Evolutionary conservation across 2,113 vertebrate genomes (phyloP).

Genomic region (Tachycineta bicolor): DNA sequence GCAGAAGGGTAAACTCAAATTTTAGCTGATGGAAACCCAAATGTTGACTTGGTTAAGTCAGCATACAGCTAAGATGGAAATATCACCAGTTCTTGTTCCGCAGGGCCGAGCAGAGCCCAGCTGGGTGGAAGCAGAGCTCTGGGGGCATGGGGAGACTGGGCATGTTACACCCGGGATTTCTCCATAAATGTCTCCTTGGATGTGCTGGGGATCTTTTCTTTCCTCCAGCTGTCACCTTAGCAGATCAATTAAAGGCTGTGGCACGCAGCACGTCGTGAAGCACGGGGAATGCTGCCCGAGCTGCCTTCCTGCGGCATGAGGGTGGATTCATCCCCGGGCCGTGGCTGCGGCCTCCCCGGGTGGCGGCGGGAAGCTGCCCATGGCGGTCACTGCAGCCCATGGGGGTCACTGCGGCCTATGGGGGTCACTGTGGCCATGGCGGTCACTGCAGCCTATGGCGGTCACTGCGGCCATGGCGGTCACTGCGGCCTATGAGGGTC

Average conservation of each 20-base stretch:
- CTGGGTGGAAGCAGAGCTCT: not conserved
- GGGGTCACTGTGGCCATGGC: no score
- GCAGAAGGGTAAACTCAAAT: not conserved
- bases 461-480: no score
- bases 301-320: constrained; percentile 44
- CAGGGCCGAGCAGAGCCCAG: not conserved
- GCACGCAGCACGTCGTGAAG: not conserved
- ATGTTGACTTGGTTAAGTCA: not conserved
- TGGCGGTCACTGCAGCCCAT: no score
- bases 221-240: constrained; percentile 5
- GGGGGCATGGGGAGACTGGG: not conserved
- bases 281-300: not conserved
- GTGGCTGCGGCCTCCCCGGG: not conserved
- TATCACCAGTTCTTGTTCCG: accelerated
- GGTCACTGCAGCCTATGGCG: no score
- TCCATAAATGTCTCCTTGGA: accelerated
- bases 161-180: no score
- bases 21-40: not conserved
- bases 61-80: not conserved
- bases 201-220: not conserved
- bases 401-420: no score
- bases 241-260: not conserved
- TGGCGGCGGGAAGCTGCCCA: no score
- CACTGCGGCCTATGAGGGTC: no score
- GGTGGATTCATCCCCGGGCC: not conserved